Conservation (phyloP, 2,113 vertebrate genomes). For the Lathamus discolor region DNA sequence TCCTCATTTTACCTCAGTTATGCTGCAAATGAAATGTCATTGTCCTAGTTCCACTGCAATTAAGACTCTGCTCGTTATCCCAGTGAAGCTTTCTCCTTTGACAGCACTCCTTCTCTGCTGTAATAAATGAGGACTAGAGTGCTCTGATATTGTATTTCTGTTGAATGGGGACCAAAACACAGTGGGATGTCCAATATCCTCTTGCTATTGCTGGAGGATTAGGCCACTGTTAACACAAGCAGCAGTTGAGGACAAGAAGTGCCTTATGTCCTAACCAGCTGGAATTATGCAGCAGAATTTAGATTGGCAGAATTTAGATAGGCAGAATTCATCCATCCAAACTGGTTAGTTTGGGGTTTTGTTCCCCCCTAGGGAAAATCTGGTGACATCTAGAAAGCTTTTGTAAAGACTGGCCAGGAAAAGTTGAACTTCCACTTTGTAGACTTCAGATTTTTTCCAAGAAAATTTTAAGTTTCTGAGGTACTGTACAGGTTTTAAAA, state of each 20-base stretch:
- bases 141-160: not conserved
- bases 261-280: not conserved
- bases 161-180: not conserved
- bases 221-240: not conserved
- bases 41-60: conserved; percentile 40
- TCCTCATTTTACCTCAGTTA: conserved; percentile 53
- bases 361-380: not conserved
- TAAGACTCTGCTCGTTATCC: conserved; percentile 42
- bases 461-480: not conserved
- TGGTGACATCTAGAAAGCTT: not conserved
- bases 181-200: not conserved
- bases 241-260: not conserved
- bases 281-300: not conserved
- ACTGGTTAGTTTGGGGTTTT: not conserved
- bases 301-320: not conserved
- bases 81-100: not conserved
- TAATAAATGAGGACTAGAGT: not conserved
- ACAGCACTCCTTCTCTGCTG: not conserved
- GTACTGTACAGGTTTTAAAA: not conserved
- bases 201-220: not conserved
- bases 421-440: not conserved
- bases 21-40: not conserved
- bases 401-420: not conserved
- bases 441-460: not conserved
- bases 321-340: not conserved